A percentile compares a stretch with the other conserved stretches of the same genome.
Evolutionary conservation across 1,140 invertebrate species (phyloP).

Genomic region (Drosophila carrolli): DNA sequence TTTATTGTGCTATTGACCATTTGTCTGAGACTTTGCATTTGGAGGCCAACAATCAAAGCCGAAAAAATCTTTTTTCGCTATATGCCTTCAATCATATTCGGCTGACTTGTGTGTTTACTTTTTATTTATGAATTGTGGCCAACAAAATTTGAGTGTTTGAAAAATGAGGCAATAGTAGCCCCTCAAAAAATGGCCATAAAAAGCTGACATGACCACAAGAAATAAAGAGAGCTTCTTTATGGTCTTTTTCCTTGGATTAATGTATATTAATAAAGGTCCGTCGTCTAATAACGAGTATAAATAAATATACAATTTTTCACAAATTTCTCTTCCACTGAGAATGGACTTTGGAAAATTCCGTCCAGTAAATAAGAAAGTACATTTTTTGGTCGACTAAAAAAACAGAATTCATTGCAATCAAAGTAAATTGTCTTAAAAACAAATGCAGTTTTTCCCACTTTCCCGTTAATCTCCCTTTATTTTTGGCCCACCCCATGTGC

Average conservation of each 20-base stretch:
- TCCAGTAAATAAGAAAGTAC: too few relatives aligned
- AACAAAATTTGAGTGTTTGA: constrained; percentile 41
- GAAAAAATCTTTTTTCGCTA: constrained; percentile 13
- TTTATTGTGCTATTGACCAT: constrained; percentile 19
- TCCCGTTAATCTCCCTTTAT: background rate
- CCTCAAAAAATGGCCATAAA: constrained; percentile 25
- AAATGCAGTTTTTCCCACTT: background rate
- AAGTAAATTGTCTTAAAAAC: constrained; percentile 1
- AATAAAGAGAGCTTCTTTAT: constrained; percentile 11
- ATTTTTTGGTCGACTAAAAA: too few relatives aligned
- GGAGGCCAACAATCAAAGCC: constrained; percentile 29
- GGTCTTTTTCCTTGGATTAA: background rate
- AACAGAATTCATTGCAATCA: too few relatives aligned
- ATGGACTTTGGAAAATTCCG: too few relatives aligned
- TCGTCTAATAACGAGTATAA: too few relatives aligned
- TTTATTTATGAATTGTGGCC: constrained; percentile 53
- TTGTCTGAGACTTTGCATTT: constrained; percentile 20
- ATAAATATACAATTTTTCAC: too few relatives aligned
- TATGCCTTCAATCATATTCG: constrained; percentile 45
- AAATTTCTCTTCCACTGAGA: too few relatives aligned
- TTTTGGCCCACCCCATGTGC: constrained; percentile 10
- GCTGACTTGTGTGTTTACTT: constrained; percentile 45
- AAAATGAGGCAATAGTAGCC: constrained; percentile 41
- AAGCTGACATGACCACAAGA: constrained; percentile 27
- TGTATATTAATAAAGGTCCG: too few relatives aligned